Evolutionary conservation across 2,113 vertebrate genomes (phyloP).

Genomic region (Macquaria australasica): DNA sequence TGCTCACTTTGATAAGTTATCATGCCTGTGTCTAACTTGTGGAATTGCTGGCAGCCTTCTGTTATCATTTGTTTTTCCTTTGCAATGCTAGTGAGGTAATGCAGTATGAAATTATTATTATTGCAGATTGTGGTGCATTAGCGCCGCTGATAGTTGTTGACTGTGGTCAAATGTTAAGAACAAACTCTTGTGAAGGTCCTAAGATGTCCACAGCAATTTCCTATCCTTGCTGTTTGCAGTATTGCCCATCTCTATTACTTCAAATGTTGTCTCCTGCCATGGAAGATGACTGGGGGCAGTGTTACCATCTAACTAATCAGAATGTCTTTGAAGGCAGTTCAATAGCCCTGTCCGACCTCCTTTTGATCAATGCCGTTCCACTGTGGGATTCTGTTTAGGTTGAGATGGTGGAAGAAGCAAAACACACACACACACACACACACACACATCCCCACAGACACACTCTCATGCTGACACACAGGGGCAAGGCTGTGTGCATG

Average conservation of each 20-base stretch:
- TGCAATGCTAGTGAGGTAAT: conserved; percentile 24
- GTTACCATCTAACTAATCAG: conserved; percentile 78
- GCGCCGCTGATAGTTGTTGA: not conserved
- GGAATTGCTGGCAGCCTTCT: conserved; percentile 14
- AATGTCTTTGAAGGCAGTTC: conserved; percentile 78
- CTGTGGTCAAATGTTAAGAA: not conserved
- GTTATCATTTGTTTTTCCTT: conserved; percentile 28
- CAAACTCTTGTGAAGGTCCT: conserved; percentile 11
- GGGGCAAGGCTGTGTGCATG: conserved; percentile 9
- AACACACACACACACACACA: conserved; percentile 26
- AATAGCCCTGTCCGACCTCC: conserved; percentile 78
- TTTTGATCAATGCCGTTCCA: conserved; percentile 79
- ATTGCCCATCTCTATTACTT: conserved; percentile 40
- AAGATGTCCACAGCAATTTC: conserved; percentile 3
- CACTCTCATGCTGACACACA: conserved; percentile 4
- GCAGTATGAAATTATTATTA: conserved; percentile 31
- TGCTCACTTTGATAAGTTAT: not conserved
- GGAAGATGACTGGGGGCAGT: conserved; percentile 74
- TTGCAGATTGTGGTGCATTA: conserved; percentile 37
- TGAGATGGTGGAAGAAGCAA: conserved; percentile 31
- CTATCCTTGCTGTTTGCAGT: conserved; percentile 1
- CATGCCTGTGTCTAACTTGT: conserved; percentile 16
- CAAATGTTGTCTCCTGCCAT: conserved; percentile 64
- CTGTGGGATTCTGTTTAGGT: conserved; percentile 67
- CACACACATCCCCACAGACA: not conserved